These are phyloP conservation scores for Phallusia fumigata DNA, from an alignment of 23 tunicate species.

Conservation along the genomic window DNA sequence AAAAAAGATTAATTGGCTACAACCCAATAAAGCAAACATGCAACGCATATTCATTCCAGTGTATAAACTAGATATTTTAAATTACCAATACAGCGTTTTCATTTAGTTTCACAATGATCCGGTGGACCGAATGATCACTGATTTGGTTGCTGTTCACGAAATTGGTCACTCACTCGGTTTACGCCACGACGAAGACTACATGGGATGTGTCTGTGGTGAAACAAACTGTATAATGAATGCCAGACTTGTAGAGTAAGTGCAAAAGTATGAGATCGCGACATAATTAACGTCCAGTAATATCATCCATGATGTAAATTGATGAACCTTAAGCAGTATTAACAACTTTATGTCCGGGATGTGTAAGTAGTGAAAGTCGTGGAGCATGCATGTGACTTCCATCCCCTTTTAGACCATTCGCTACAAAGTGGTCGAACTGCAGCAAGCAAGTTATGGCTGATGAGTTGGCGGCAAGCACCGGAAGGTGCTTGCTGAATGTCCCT, in stretches of 20 bases:
- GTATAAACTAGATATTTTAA: too few species aligned
- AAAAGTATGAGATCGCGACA: too few species aligned
- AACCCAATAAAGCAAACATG: too few species aligned
- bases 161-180: not conserved
- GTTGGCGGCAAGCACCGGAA: not conserved
- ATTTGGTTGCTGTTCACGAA: not conserved
- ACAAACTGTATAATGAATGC: not conserved
- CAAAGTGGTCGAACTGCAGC: slow-evolving; percentile 3
- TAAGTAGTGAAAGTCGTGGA: too few species aligned
- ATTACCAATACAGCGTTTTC: too few species aligned
- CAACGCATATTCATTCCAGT: too few species aligned
- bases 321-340: too few species aligned
- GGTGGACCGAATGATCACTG: not conserved
- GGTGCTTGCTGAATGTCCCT: not conserved
- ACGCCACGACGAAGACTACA: not conserved
- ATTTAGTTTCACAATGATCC: not conserved
- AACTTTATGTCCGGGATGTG: too few species aligned
- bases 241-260: not conserved
- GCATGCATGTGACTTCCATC: not conserved
- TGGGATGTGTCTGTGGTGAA: not conserved
- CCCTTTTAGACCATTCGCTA: not conserved
- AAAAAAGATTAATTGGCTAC: too few species aligned
- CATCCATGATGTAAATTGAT: too few species aligned
- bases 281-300: too few species aligned
- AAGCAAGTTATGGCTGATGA: not conserved